Evolutionary conservation across 2,888 invertebrate species (phyloP), one percentile per base, ranked within the genome.

Genomic region (Drosophila mettleri): DNA sequence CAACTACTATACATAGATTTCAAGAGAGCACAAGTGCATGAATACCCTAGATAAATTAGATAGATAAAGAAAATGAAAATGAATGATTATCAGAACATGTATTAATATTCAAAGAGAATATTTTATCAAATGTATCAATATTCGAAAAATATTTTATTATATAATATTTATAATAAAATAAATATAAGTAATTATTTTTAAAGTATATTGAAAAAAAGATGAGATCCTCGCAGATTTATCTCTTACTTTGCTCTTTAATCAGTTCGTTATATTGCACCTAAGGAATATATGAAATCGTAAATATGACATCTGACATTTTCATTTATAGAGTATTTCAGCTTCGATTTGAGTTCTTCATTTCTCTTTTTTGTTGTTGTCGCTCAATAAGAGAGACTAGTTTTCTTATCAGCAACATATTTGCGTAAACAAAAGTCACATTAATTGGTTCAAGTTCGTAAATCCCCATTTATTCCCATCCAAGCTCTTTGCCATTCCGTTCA

Each of bases 391-490:
- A 73, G 63, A 64, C 74, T 43, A 24, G 61, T 61, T 59, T 57
- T 41, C 51, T 74, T 73, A 73, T 73, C 74, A 74, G 16, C 53
- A 16, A 14, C 24, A 29, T 16, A 33, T 29, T 39, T 53, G 29
- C 10, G 10, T 33, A 53, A 65, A 45, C 45, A 70, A 74, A 51
- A 64, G 39, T 48, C 43, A 20, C 39, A 16, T 27, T 29, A 34
- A 6, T 48, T 70, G 61, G 27, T 14, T 72, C 58, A 68, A 73
- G 73, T 55, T 67, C 52, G 33, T 12, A n/a, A 39, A 20, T n/a
- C n/a, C 24, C 3, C n/a, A 18, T 10, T 31, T 22, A 24, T 14
- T 31, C 9, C 48, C 2, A 31, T 14, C 29, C 10, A 36, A 69
- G 55, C 63, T 27, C 46, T 31, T 45, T 51, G 14, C 3, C 10